phyloP scores from a whole-genome alignment of 2,888 invertebrate genomes.

The Pyrgus malvae region DNA sequence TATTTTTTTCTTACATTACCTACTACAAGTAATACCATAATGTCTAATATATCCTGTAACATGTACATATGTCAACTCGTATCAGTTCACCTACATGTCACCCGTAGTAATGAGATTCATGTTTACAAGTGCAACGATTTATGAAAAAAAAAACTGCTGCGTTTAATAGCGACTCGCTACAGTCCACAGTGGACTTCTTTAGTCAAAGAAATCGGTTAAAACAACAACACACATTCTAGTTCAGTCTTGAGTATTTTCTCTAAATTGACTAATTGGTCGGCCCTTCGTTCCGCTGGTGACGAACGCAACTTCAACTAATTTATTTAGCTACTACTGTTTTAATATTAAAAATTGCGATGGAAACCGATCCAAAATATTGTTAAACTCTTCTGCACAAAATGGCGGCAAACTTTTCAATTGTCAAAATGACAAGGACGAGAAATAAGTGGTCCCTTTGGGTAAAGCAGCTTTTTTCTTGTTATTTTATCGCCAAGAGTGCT shows the following conservation, averaged over 20 bases:
- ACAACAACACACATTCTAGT: constrained; percentile 50
- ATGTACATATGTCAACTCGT: background rate
- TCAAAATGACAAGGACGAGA: constrained; percentile 1
- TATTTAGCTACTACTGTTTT: background rate
- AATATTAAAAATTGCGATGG: background rate
- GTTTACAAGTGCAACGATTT: background rate
- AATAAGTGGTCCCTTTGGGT: background rate
- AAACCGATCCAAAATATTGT: constrained; percentile 8
- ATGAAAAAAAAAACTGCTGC: background rate
- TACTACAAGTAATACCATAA: background rate
- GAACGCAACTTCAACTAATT: constrained; percentile 15
- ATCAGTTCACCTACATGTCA: background rate
- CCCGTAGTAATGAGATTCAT: background rate
- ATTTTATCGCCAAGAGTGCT: background rate
- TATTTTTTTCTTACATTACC: too few species aligned
- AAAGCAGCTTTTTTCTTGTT: background rate
- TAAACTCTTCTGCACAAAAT: background rate
- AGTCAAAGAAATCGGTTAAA: constrained; percentile 19
- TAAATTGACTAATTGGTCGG: constrained; percentile 73
- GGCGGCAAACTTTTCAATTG: background rate
- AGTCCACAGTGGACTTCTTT: constrained; percentile 1
- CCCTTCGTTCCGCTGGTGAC: constrained; percentile 37
- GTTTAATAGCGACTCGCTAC: background rate
- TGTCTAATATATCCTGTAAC: background rate
- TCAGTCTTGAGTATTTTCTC: constrained; percentile 73